Base-by-base conservation (phyloP, 2,797 vertebrate species). In the Notolabrus celidotus region DNA sequence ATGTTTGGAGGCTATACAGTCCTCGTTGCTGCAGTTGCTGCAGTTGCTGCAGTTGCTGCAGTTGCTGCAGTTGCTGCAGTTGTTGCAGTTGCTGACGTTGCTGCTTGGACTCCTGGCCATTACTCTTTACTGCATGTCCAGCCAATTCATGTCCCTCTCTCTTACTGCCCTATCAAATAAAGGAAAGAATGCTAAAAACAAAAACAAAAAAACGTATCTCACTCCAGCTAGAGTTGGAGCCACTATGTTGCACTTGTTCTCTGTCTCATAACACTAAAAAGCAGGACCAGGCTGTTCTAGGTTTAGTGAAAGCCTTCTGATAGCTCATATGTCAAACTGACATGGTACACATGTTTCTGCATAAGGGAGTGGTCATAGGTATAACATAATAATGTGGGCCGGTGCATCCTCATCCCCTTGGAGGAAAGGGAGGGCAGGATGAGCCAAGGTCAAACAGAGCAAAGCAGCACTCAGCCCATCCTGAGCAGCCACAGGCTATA, bases 391-490 rank as follows among this genome's bases (percentile, higher is more conserved):
- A 33, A 47, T 67, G 58, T 43, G 45, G 34, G 25, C 61, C 23
- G 53, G 14, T 64, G 71, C 25, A 27, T 86, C 69, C 73, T 74
- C 34, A 74, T 83, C 61, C 58, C 56, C 77, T 74, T 50, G 69
- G 71, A 80, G 67, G 46, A 69, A 79, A 80, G 64, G 58, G 53
- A 71, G 80, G 61, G 60, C 52, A 80, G 67, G 61, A 87, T 87
- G 86, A 86, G 77, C 83, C 90, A 90, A 93, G 89, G 90, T 93
- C 87, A 61, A 80, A 71, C 50, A 31, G 74, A 79, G 74, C 50
- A 80, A 63, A 92, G 84, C 77, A 85, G 84, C 78, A 82, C 86
- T 87, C 74, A 82, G 77, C 84, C 78, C 74, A 77, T 63, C 77
- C 71, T 49, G 29, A 81, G 82, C 87, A 86, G 75, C 82, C 74